These are phyloP conservation scores for Perizoma flavofasciatum DNA, from an alignment of 2,888 invertebrate species.

Conservation along the genomic window DNA sequence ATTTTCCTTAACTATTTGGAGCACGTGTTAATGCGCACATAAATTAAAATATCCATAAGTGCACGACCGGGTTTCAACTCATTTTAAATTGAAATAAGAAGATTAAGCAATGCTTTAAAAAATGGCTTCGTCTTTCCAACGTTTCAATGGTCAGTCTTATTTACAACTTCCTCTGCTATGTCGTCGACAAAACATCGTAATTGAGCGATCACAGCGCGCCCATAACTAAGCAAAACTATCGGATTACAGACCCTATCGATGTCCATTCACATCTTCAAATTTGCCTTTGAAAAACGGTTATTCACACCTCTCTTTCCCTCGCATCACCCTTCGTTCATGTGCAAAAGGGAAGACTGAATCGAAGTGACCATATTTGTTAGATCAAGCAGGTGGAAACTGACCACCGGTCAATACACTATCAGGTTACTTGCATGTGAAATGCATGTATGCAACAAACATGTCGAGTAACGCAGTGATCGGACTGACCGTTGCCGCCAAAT, in stretches of 20 bases:
- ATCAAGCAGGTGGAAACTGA: conserved; percentile 70
- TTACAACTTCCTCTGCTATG: conserved; percentile 70
- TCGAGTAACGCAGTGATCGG: conserved; percentile 66
- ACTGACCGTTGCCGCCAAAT: conserved; percentile 62
- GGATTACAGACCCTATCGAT: conserved; percentile 65
- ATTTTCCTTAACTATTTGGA: too few relatives aligned
- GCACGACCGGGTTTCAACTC: too few relatives aligned
- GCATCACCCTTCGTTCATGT: conserved; percentile 5
- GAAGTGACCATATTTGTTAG: conserved; percentile 45
- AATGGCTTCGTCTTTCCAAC: conserved; percentile 21
- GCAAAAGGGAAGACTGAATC: conserved; percentile 41
- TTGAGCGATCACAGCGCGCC: conserved; percentile 74
- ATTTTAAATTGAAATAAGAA: too few relatives aligned
- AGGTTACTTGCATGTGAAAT: conserved; percentile 73
- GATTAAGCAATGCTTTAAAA: conserved; percentile 2
- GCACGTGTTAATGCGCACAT: too few relatives aligned
- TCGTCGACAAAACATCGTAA: conserved; percentile 69
- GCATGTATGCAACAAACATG: conserved; percentile 60
- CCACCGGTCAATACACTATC: conserved; percentile 76
- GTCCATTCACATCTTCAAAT: conserved; percentile 52
- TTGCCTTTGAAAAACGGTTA: conserved; percentile 49
- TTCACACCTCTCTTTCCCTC: conserved; percentile 43
- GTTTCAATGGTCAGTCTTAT: conserved; percentile 49
- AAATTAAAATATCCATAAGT: too few relatives aligned
- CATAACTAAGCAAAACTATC: conserved; percentile 72